Evolutionary conservation across 2,888 invertebrate species (phyloP), one percentile per base, ranked within the genome.

Genomic region (Hybos culiciformis): DNA sequence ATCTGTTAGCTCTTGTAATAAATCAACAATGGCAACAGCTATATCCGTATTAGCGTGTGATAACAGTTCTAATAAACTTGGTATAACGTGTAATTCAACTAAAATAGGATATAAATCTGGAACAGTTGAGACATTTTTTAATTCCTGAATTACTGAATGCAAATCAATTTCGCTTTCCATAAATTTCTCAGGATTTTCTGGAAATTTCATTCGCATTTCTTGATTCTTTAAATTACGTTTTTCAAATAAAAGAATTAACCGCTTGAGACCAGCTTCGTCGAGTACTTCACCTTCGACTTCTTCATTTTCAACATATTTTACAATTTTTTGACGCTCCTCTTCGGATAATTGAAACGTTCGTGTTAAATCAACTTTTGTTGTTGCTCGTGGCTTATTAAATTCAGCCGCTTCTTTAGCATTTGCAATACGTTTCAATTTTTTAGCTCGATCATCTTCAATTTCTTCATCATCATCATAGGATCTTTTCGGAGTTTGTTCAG

Each of bases 121-220:
- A 29, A 88, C 90, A 5, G 96, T 96, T 2, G 97, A 91, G 24
- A 98, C 73, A 4, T 83, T 84, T 69, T 97, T 90, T 62, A 99
- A 73, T 60, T 75, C 90, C 69, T 91, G 87, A 50, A 94, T 72
- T 5, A 83, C 80, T 56, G 86, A 85, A 66, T 92, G 87, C 46
- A 94, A 67, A 62, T 94, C 93, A 31, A 97, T 72, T 70, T 98
- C 98, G 46, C 96, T 94, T 54, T 98, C 84, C 83, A 98, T 94
- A 63, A 98, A 98, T 73, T 94, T 96, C 62, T 94, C 92, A 7
- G 96, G 91, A 56, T 83, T 81, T 60, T 96, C 97, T 0, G 94
- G 88, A 66, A 92, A 97, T 67, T 99, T 98, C 12, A 98, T 96
- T 50, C 98, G 75, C 85, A 96, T 88, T 68, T 98, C 97, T 61